These are phyloP conservation scores for Acrossocheilus wenchowensis DNA, from an alignment of 2,797 vertebrate genomes.

Conservation along the genomic window DNA sequence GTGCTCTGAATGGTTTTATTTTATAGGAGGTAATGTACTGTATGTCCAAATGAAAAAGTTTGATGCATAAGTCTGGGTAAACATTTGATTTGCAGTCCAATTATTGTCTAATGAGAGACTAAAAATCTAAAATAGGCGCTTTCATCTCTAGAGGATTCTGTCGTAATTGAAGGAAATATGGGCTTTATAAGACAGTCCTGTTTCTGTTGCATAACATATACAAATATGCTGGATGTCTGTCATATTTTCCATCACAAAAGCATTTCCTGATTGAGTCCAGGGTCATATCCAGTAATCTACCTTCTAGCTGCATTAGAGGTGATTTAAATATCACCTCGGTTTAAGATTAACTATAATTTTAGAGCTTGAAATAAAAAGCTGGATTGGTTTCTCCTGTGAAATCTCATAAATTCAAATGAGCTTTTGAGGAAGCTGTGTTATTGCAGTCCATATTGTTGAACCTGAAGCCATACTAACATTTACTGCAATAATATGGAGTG, in stretches of 20 bases:
- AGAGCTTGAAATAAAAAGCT: constrained; percentile 30
- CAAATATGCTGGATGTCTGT: constrained; percentile 10
- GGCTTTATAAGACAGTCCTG: neutral
- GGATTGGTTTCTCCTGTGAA: constrained; percentile 17
- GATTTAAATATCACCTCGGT: constrained; percentile 24
- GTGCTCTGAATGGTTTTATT: neutral
- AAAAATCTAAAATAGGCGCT: neutral
- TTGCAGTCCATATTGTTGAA: constrained; percentile 10
- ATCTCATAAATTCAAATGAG: constrained; percentile 41
- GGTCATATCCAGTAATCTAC: neutral
- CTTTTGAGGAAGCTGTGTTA: constrained; percentile 13
- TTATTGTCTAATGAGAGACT: neutral
- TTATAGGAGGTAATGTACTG: neutral
- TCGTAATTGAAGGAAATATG: neutral
- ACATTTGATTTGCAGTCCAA: neutral
- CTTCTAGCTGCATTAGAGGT: constrained; percentile 10
- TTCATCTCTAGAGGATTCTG: neutral
- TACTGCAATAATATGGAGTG: constrained; percentile 5
- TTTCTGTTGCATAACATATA: constrained; percentile 7
- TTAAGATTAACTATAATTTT: constrained; percentile 41
- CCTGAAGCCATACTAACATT: neutral
- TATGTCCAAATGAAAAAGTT: neutral
- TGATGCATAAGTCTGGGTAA: constrained; percentile 4
- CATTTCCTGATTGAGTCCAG: neutral
- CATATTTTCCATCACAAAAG: neutral